Evolutionary conservation across 2,797 vertebrate species (phyloP), one percentile per base, ranked within the genome.

Genomic region (Danionella dracula): DNA sequence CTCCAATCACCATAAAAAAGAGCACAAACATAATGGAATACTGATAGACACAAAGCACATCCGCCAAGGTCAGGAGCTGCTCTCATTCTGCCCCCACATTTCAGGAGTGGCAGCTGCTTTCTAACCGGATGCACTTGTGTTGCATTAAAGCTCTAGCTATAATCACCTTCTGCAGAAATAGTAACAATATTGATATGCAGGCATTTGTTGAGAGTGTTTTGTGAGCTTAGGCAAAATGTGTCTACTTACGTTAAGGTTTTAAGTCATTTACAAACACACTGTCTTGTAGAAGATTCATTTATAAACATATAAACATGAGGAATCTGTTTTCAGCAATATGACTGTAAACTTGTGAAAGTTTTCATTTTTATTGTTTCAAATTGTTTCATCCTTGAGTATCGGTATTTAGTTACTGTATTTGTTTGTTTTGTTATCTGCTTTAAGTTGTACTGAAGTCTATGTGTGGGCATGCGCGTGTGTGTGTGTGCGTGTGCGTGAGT

Each of bases 1-100:
- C 44, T 66, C 70, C 73, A 71, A 61, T 71, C 69, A 73, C 57
- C 42, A 71, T 48, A 60, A 58, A 76, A 71, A 62, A 34, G 56
- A 68, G 68, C 46, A 41, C 58, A 54, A 50, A 69, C 19, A 53
- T 71, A 55, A 64, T 55, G 29, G 49, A 77, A 75, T 68, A 48
- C 54, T 57, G 55, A 75, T 58, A 59, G 70, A 73, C 32, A 66
- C 21, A 57, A 61, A 59, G 65, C 61, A 48, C 50, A 63, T 41
- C 34, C 35, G 19, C 46, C 72, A 79, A 75, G 77, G 75, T 77
- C 77, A 70, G 57, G 56, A 49, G 21, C 35, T 68, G 62, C 48
- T 68, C 71, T 41, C 65, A 16, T 13, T 23, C 49, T 12, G 10
- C 34, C 35, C 37, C 37, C 48, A 44, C 21, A 8, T 40, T 38